Conservation (phyloP, 2,797 vertebrate species). For the Centroberyx gerrardi region DNA sequence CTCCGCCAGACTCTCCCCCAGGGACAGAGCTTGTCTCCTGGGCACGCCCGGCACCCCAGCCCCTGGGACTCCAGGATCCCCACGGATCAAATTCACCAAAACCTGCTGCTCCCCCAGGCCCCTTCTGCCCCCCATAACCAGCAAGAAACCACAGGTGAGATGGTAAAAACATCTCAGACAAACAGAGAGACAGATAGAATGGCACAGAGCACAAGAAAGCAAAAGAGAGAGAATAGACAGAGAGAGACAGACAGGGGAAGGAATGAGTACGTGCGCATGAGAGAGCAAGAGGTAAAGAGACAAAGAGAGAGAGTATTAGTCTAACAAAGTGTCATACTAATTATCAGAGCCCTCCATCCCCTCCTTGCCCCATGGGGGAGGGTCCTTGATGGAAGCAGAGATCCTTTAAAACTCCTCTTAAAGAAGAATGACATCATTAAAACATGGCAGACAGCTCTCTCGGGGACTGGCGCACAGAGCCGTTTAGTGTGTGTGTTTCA, state of each 20-base stretch:
- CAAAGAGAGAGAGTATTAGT: slow-evolving; percentile 34
- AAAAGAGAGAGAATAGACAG: neutral
- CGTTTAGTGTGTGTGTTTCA: slow-evolving; percentile 52
- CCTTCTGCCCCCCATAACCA: slow-evolving; percentile 87
- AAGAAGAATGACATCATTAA: slow-evolving; percentile 82
- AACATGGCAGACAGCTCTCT: slow-evolving; percentile 68
- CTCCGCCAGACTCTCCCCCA: slow-evolving; percentile 56
- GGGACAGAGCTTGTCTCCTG: slow-evolving; percentile 50
- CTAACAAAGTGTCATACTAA: slow-evolving; percentile 56
- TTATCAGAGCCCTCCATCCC: slow-evolving; percentile 48
- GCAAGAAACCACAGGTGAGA: slow-evolving; percentile 90
- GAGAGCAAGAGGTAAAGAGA: slow-evolving; percentile 11
- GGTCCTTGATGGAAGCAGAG: slow-evolving; percentile 69
- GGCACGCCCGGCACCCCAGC: slow-evolving; percentile 38
- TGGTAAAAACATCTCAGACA: neutral
- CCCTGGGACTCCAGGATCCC: slow-evolving; percentile 54
- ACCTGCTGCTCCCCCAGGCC: slow-evolving; percentile 61
- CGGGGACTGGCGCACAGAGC: slow-evolving; percentile 51
- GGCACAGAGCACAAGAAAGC: neutral
- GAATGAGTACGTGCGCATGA: neutral
- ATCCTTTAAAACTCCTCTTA: slow-evolving; percentile 72
- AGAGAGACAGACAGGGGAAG: neutral
- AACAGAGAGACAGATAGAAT: slow-evolving; percentile 16
- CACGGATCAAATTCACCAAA: slow-evolving; percentile 52
- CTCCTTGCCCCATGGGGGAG: slow-evolving; percentile 35